Percentiles rank a stretch among this genome's conserved stretches.
phyloP scores from a whole-genome alignment of 2,797 vertebrate genomes.

The Phalanger gymnotis region DNA sequence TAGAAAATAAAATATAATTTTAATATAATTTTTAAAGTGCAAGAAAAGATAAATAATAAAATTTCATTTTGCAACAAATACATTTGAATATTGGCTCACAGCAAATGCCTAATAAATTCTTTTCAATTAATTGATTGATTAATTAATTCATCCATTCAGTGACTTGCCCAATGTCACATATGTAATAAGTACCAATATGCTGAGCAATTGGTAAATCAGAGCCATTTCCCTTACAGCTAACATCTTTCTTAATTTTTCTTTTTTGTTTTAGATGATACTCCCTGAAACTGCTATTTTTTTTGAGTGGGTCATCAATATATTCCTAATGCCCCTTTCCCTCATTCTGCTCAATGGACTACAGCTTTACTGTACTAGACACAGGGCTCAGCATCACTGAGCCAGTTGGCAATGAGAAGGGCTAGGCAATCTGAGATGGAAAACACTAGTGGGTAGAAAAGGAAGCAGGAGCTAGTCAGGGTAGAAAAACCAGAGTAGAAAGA shows the following conservation, averaged over 20 bases:
- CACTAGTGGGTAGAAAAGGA: neutral
- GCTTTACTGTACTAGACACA: neutral
- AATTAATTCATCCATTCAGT: no score
- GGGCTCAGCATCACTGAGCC: neutral
- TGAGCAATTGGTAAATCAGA: no score
- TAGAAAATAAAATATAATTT: no score
- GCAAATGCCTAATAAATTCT: neutral
- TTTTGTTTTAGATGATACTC: no score
- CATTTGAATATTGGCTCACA: neutral
- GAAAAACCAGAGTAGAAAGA: neutral
- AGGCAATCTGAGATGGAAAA: neutral
- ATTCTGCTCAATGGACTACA: neutral
- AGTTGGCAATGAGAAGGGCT: neutral
- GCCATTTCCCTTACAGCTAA: no score
- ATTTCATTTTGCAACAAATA: no score
- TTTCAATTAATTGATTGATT: neutral
- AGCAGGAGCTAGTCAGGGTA: neutral
- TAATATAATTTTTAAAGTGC: no score
- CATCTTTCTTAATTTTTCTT: no score
- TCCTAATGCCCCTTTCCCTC: neutral
- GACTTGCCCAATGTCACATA: no score
- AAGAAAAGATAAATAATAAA: no score
- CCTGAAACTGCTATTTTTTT: neutral
- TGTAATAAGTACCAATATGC: no score
- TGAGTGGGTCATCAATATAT: neutral